A percentile compares a stretch with the other conserved stretches of the same genome.
phyloP scores from a whole-genome alignment of 2,888 invertebrate species.

The Meliscaeva auricollis region DNA sequence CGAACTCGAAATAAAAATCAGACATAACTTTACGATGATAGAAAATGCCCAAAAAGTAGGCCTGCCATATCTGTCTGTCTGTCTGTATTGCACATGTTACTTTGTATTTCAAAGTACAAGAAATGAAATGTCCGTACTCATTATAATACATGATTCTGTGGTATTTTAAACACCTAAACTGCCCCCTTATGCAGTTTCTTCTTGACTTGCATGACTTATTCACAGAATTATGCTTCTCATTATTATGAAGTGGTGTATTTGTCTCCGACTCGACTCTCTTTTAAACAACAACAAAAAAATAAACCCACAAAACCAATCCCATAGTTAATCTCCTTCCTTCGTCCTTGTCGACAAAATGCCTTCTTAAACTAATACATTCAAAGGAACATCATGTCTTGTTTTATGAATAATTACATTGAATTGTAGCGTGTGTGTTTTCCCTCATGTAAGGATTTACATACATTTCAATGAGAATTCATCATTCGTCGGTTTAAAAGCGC shows the following conservation, averaged over 20 bases:
- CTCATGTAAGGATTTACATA: slow-evolving; percentile 29
- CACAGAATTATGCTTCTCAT: slow-evolving; percentile 55
- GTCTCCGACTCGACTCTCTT: too few species aligned
- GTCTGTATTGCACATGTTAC: too few species aligned
- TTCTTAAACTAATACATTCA: slow-evolving; percentile 27
- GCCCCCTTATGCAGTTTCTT: slow-evolving; percentile 36
- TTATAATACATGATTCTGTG: too few species aligned
- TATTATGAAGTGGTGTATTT: slow-evolving; percentile 7
- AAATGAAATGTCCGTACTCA: too few species aligned
- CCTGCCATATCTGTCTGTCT: too few species aligned
- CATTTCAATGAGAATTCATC: slow-evolving; percentile 2
- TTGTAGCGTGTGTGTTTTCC: slow-evolving; percentile 5
- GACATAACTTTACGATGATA: too few species aligned
- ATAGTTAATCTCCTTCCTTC: not conserved
- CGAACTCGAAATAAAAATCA: too few species aligned
- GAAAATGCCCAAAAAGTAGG: too few species aligned
- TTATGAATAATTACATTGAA: slow-evolving; percentile 54
- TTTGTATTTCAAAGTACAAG: too few species aligned
- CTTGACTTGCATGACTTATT: slow-evolving; percentile 47
- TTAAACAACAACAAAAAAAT: not conserved
- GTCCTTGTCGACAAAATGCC: not conserved
- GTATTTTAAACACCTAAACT: too few species aligned
- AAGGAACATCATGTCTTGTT: slow-evolving; percentile 35
- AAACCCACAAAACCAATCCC: not conserved
- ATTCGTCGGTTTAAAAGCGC: not conserved